Percentiles rank a stretch among this genome's conserved stretches.
These are phyloP conservation scores for Parnassius apollo DNA, from an alignment of 2,888 invertebrate genomes.

Conservation along the genomic window DNA sequence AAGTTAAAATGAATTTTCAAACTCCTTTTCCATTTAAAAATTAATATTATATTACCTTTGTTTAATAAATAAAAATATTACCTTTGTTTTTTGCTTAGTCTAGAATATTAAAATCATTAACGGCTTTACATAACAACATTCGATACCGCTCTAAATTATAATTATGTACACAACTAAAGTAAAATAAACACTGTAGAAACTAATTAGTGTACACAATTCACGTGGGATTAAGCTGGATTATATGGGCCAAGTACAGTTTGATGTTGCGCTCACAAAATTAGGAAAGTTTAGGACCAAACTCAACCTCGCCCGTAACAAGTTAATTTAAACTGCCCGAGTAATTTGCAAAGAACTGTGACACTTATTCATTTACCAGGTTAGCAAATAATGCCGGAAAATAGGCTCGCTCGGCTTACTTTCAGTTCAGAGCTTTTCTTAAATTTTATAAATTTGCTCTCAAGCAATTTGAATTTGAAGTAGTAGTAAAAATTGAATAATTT, in stretches of 20 bases:
- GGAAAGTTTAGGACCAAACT: conserved; percentile 77
- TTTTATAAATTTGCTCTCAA: no score
- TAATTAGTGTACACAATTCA: conserved; percentile 79
- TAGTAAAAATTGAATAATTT: no score
- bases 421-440: no score
- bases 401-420: neutral
- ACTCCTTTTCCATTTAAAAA: no score
- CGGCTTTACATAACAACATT: conserved; percentile 32
- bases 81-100: neutral
- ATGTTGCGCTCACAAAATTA: conserved; percentile 78
- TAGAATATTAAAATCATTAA: conserved; percentile 11
- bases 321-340: conserved; percentile 78
- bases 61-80: no score
- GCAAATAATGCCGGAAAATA: conserved; percentile 54
- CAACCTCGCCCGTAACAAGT: conserved; percentile 72
- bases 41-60: no score
- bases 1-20: no score
- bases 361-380: conserved; percentile 77
- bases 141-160: conserved; percentile 66
- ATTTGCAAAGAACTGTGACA: conserved; percentile 73
- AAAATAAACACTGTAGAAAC: conserved; percentile 76
- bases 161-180: conserved; percentile 63
- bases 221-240: conserved; percentile 74
- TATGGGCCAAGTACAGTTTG: conserved; percentile 77
- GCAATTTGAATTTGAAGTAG: no score